Conservation (phyloP, 2,113 vertebrate species). For the Anseranas semipalmata region DNA sequence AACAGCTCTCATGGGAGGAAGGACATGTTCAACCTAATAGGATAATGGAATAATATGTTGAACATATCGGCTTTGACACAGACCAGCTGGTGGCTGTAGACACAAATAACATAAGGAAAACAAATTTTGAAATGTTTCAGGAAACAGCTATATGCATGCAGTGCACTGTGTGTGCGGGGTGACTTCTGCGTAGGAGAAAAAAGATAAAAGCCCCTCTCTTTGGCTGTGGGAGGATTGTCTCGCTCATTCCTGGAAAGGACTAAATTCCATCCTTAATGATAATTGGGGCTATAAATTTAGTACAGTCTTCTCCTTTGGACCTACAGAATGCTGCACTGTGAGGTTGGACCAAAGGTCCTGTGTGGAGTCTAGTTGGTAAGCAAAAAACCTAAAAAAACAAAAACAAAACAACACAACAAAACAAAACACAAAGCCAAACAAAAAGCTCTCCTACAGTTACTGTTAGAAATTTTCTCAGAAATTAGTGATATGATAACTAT, state of each 20-base stretch:
- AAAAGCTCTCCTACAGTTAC: neutral
- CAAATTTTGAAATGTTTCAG: constrained; percentile 59
- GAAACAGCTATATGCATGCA: constrained; percentile 54
- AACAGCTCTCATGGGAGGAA: constrained; percentile 78
- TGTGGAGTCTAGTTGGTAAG: neutral
- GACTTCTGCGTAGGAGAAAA: neutral
- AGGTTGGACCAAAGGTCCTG: constrained; percentile 5
- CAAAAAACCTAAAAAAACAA: neutral
- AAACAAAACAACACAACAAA: too few species aligned
- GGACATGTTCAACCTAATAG: constrained; percentile 76
- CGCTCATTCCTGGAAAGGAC: constrained; percentile 30
- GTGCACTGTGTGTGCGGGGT: neutral
- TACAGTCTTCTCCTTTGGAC: neutral
- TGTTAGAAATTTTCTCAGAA: constrained; percentile 4
- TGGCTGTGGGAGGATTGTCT: constrained; percentile 12
- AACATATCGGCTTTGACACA: constrained; percentile 67
- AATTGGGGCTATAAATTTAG: neutral
- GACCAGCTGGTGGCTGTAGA: constrained; percentile 76
- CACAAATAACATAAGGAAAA: constrained; percentile 73
- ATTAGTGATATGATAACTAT: neutral
- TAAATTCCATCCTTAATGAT: constrained; percentile 33
- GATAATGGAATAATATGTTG: constrained; percentile 78
- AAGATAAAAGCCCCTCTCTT: constrained; percentile 22
- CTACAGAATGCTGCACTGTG: neutral
- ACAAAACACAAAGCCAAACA: neutral